Percentiles rank a stretch among this genome's conserved stretches.
Evolutionary conservation across 37 sponge, comb jelly and placozoan species (phyloP).

Genomic region (Lycopodina hypogea): DNA sequence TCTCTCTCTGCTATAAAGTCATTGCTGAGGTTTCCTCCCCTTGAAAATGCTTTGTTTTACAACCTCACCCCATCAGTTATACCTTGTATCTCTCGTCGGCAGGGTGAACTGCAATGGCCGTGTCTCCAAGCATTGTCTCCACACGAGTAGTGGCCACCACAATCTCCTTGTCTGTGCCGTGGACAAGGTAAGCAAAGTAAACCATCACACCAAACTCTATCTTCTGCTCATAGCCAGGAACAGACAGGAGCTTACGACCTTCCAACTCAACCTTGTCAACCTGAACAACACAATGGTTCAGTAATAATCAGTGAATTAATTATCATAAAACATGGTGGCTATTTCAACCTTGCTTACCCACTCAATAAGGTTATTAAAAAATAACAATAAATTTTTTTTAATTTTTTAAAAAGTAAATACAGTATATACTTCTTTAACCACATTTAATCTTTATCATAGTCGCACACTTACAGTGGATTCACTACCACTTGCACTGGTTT

Average conservation of each 20-base stretch:
- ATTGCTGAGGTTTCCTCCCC: no score
- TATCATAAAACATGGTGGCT: neutral
- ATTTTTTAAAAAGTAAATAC: no score
- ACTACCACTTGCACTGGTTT: no score
- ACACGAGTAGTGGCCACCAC: slow-evolving; percentile 98
- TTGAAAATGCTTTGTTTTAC: no score
- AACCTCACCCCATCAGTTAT: no score
- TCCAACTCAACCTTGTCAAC: slow-evolving; percentile 92
- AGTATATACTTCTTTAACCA: no score
- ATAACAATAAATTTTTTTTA: neutral
- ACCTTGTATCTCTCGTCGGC: slow-evolving; percentile 83
- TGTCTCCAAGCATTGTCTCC: slow-evolving; percentile 99
- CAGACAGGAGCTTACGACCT: slow-evolving; percentile 77
- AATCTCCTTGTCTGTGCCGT: slow-evolving; percentile 77
- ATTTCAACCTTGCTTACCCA: neutral
- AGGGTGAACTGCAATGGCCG: slow-evolving; percentile 97
- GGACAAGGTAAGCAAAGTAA: slow-evolving; percentile 86
- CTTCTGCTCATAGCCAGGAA: slow-evolving; percentile 86
- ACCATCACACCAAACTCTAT: slow-evolving; percentile 92
- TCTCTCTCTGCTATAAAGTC: no score
- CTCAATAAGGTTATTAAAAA: neutral
- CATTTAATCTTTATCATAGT: no score
- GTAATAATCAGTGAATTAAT: neutral
- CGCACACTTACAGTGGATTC: no score
- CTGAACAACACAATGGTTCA: no score